These are phyloP conservation scores for Psephotus haematonotus DNA, from an alignment of 2,113 vertebrate genomes.

Conservation along the genomic window DNA sequence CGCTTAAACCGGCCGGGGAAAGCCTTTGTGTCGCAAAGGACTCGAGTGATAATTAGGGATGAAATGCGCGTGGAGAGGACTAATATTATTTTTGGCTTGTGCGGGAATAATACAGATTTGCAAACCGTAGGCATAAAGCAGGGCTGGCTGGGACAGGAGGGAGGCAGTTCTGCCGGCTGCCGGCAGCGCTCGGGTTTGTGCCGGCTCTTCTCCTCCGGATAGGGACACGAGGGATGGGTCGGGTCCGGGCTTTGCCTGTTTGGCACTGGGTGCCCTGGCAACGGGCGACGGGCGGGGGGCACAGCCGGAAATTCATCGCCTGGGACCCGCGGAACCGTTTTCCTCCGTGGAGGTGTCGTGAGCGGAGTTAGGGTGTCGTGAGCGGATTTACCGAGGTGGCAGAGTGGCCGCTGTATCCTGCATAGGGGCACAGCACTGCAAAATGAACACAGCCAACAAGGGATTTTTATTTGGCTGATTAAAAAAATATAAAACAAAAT, in stretches of 20 bases:
- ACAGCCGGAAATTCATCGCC: not conserved
- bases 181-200: not conserved
- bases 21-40: constrained; percentile 34
- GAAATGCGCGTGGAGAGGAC: constrained; percentile 35
- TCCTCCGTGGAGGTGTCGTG: not conserved
- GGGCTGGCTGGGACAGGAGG: not conserved
- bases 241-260: not conserved
- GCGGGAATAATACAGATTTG: constrained; percentile 12
- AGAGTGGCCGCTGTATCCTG: not conserved
- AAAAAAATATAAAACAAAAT: not conserved
- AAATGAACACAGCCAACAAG: not conserved
- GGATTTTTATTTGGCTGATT: not conserved
- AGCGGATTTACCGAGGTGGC: not conserved
- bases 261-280: not conserved
- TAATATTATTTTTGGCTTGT: constrained; percentile 62
- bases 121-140: not conserved
- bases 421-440: not conserved
- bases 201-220: not conserved
- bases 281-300: accelerated
- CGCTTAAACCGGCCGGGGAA: not conserved
- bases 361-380: not conserved
- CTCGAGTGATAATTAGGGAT: constrained; percentile 51
- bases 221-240: not conserved
- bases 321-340: not conserved
- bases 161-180: not conserved